A percentile compares a stretch with the other conserved stretches of the same genome.
Conservation (phyloP, 2,797 vertebrate genomes). For the Xyrichtys novacula region DNA sequence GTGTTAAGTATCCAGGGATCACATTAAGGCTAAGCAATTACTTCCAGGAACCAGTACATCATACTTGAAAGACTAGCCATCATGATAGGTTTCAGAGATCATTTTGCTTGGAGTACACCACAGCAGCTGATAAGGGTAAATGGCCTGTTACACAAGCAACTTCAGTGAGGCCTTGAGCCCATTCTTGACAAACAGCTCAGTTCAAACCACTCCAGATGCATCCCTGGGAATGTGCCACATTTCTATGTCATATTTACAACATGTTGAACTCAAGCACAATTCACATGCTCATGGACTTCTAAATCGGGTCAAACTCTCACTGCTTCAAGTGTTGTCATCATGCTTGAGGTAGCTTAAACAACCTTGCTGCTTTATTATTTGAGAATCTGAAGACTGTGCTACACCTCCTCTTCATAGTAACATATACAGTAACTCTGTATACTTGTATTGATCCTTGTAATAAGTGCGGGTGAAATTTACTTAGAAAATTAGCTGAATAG, state of each 20-base stretch:
- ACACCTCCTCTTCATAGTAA: neutral
- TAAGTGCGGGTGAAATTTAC: neutral
- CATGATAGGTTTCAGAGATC: neutral
- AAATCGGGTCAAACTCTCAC: neutral
- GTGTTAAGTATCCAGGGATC: neutral
- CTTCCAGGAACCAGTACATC: neutral
- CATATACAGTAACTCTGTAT: neutral
- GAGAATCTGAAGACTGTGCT: neutral
- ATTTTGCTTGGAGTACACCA: neutral
- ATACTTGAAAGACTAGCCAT: neutral
- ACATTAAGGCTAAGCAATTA: neutral
- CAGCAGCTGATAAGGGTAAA: neutral
- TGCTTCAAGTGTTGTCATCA: neutral
- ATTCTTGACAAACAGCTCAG: neutral
- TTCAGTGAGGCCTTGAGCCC: neutral
- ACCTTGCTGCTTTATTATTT: no score
- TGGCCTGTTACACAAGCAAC: neutral
- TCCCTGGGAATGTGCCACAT: neutral
- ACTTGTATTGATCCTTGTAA: conserved; percentile 10
- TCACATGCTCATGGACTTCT: no score
- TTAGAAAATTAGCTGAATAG: neutral
- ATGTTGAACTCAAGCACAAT: neutral
- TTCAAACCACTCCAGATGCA: neutral
- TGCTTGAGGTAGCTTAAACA: conserved; percentile 3
- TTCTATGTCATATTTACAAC: neutral